Evolutionary conservation across 1,140 invertebrate species (phyloP).

Genomic region (Danaus melanippus): DNA sequence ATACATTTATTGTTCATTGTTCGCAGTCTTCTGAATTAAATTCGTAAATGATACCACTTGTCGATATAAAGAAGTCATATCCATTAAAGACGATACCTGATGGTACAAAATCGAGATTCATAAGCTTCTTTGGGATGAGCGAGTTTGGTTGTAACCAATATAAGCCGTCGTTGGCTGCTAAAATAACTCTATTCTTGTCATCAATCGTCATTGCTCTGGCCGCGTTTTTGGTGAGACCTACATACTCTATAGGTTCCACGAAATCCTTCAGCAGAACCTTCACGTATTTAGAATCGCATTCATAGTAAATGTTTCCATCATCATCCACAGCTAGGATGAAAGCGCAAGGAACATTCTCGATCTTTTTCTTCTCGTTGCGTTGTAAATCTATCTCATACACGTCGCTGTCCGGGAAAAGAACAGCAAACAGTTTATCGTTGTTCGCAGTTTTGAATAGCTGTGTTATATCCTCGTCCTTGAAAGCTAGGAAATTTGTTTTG

Average conservation of each 20-base stretch:
- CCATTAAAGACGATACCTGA: constrained; percentile 45
- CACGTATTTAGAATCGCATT: constrained; percentile 62
- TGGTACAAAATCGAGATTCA: constrained; percentile 54
- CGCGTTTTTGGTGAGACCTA: constrained; percentile 52
- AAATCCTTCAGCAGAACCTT: constrained; percentile 57
- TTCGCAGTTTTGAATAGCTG: constrained; percentile 47
- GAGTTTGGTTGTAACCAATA: constrained; percentile 50
- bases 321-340: constrained; percentile 52
- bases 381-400: constrained; percentile 43
- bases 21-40: constrained; percentile 34
- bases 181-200: constrained; percentile 34
- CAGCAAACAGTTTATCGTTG: constrained; percentile 45
- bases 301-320: constrained; percentile 53
- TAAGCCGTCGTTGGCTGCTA: constrained; percentile 58
- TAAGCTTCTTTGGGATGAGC: constrained; percentile 53
- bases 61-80: constrained; percentile 41
- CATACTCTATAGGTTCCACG: constrained; percentile 57
- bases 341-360: constrained; percentile 52
- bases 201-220: constrained; percentile 49
- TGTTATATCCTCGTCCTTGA: constrained; percentile 57
- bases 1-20: background rate
- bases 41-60: constrained; percentile 50
- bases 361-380: constrained; percentile 45
- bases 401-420: constrained; percentile 52
- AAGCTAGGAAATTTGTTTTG: constrained; percentile 39